Evolutionary conservation across 2,113 vertebrate genomes (phyloP), one percentile per base, ranked within the genome.

Genomic region (Cheirogaleus medius): DNA sequence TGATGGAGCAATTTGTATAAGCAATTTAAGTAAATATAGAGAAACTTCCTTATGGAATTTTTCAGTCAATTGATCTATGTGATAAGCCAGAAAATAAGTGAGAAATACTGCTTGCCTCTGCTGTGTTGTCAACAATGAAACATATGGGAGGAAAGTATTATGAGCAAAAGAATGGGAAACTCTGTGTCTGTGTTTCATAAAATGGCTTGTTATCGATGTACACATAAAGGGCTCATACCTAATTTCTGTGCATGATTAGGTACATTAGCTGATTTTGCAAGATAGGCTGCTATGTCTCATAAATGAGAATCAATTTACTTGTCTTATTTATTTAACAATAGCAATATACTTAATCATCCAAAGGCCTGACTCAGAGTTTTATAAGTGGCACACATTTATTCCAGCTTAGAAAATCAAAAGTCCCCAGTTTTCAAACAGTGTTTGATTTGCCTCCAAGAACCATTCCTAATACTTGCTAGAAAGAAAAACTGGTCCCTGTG

Each of bases 371-470:
- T 89, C 74, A 58, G 66, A 77, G n/a, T 94, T 77, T 94, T 80
- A 15, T 37, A 97, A 96, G 27, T 37, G 63, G 32, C 37, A 52
- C 85, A 87, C 63, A 87, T 83, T 93, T 90, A 94, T 78, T 74
- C 66, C 91, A 39, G 21, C 18, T 81, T 92, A 94, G 60, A 88
- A 97, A 96, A 92, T 71, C 74, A 93, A 44, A 96, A 92, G 76
- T 88, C 20, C 25, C n/a, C 42, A 12, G 49, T 81, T 96, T 97
- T 92, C 87, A 93, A 66, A 69, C 37, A 58, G n/a, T 66, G 29
- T 52, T 96, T 73, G 87, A 34, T 83, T 95, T 78, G 44, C 49
- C 37, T 96, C 71, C 44, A 37, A 73, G 54, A 94, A 69, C 29
- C 54, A 92, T 89, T 96, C 49, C 60, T 92, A 82, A 84, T n/a